These are phyloP conservation scores for Heliocidaris tuberculata DNA, from an alignment of 35 echinoderm and acorn worm species.

Conservation along the genomic window DNA sequence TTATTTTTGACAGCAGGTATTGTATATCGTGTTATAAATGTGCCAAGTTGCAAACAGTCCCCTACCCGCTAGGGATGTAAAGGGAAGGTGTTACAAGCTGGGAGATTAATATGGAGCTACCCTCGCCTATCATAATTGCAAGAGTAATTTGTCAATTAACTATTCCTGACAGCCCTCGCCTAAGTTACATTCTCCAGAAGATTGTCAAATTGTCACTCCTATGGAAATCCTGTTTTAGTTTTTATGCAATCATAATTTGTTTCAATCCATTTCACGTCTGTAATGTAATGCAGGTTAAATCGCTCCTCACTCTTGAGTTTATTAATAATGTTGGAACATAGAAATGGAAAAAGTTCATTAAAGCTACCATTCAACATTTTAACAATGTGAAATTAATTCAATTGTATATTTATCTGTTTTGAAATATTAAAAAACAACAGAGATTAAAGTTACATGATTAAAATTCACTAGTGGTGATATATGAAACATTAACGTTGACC, in stretches of 20 bases:
- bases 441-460: too few species aligned
- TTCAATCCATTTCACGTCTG: not conserved
- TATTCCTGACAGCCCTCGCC: not conserved
- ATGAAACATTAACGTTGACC: too few species aligned
- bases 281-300: not conserved
- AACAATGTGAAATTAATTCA: too few species aligned
- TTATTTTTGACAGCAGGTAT: too few species aligned
- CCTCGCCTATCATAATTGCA: not conserved
- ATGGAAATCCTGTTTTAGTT: not conserved
- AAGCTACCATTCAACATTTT: too few species aligned
- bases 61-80: too few species aligned
- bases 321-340: not conserved
- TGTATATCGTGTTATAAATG: too few species aligned
- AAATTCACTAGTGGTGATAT: too few species aligned
- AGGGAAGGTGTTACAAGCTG: not conserved
- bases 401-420: too few species aligned
- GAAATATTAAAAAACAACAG: too few species aligned
- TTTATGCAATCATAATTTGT: not conserved
- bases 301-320: not conserved
- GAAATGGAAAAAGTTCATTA: too few species aligned
- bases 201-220: not conserved
- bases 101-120: not conserved
- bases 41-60: too few species aligned
- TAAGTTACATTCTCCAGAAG: not conserved
- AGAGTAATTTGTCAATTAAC: not conserved